Percentiles rank a stretch among this genome's conserved stretches.
phyloP scores from a whole-genome alignment of 2,888 invertebrate genomes.

The Epinotia brunnichana region DNA sequence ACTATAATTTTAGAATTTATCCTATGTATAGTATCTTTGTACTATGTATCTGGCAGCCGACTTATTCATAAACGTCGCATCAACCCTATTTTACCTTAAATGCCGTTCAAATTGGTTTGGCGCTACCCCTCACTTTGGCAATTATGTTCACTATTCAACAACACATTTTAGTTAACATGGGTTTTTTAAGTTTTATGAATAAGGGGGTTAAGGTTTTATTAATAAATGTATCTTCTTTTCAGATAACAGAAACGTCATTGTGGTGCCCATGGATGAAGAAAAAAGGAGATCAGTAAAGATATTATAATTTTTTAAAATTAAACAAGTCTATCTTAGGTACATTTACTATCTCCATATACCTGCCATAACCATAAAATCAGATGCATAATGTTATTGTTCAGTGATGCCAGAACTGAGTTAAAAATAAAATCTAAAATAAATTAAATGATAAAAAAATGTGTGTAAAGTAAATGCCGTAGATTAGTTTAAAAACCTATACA shows the following conservation, averaged over 20 bases:
- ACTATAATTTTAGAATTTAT: no score
- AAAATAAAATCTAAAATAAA: conserved; percentile 26
- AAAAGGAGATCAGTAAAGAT: conserved; percentile 33
- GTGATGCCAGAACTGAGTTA: not conserved
- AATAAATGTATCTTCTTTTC: conserved; percentile 44
- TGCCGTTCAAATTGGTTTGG: no score
- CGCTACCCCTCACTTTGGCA: no score
- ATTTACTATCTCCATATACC: conserved; percentile 17
- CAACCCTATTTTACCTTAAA: no score
- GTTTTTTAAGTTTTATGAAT: not conserved
- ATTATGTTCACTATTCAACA: not conserved
- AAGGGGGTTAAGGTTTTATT: not conserved
- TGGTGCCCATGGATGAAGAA: conserved; percentile 64
- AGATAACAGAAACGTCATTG: conserved; percentile 58
- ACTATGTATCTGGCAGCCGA: no score
- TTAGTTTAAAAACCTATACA: not conserved
- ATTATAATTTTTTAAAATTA: conserved; percentile 36
- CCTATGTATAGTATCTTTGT: no score
- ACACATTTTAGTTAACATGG: no score
- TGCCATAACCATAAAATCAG: conserved; percentile 16
- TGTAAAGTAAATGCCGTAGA: conserved; percentile 20
- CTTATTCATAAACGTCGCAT: no score
- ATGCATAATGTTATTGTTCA: conserved; percentile 18
- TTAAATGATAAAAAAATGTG: conserved; percentile 6
- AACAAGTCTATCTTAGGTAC: conserved; percentile 15